Conservation (phyloP, 2,888 invertebrate genomes). For the Leptinotarsa rubiginosa region DNA sequence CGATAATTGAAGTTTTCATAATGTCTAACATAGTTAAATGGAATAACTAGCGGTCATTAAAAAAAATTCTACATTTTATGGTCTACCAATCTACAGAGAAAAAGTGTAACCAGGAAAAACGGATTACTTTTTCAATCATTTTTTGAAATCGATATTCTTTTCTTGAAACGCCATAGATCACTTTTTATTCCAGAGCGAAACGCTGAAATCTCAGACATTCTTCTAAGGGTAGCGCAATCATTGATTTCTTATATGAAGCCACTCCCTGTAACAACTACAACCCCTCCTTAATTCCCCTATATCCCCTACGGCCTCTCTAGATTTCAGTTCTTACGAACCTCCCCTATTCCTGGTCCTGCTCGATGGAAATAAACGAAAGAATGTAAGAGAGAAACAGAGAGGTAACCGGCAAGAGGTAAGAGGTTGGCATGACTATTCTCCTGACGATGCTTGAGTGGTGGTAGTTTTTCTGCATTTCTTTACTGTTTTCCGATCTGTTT, state of each 20-base stretch:
- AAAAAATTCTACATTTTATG: too few species aligned
- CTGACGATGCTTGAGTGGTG: conserved; percentile 43
- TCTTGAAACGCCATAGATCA: background rate
- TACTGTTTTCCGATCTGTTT: conserved; percentile 14
- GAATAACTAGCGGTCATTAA: too few species aligned
- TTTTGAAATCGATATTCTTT: background rate
- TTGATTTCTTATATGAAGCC: conserved; percentile 64
- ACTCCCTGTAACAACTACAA: conserved; percentile 57
- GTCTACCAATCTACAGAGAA: too few species aligned
- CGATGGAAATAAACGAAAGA: conserved; percentile 39
- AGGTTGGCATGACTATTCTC: conserved; percentile 43
- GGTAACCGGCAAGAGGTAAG: conserved; percentile 42
- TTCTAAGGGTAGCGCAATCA: conserved; percentile 58
- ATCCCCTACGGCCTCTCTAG: conserved; percentile 46
- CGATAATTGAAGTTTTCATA: too few species aligned
- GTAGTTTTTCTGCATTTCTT: conserved; percentile 41
- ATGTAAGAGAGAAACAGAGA: conserved; percentile 44
- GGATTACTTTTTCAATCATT: background rate
- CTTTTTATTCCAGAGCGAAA: conserved; percentile 18
- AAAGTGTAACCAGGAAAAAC: background rate
- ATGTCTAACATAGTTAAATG: too few species aligned
- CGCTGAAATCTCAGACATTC: conserved; percentile 50
- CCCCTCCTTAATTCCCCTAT: conserved; percentile 57
- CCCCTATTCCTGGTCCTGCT: conserved; percentile 43
- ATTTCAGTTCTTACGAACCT: conserved; percentile 48